Evolutionary conservation across 2,888 invertebrate species (phyloP).

Genomic region (Proisotoma minuta): DNA sequence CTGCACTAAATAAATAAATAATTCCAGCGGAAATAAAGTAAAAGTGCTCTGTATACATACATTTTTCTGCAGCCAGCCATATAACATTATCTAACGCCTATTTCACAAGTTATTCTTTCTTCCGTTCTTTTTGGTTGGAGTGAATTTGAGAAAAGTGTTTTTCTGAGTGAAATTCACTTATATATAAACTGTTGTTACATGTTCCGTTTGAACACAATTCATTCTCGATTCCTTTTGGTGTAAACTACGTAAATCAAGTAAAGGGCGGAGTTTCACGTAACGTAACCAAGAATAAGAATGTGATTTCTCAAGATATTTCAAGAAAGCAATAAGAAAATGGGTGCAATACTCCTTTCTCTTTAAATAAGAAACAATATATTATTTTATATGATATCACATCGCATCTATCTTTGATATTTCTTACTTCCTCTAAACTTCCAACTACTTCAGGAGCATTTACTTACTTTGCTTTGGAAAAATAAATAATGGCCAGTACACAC

Average conservation of each 20-base stretch:
- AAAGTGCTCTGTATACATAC: no score
- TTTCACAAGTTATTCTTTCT: no score
- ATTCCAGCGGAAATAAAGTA: no score
- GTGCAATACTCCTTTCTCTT: slow-evolving; percentile 13
- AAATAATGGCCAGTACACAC: not conserved
- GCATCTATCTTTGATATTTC: slow-evolving; percentile 1
- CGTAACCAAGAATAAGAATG: not conserved
- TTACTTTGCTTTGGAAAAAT: not conserved
- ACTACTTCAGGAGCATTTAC: not conserved
- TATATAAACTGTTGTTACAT: slow-evolving; percentile 1
- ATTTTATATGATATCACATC: slow-evolving; percentile 5
- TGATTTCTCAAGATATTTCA: slow-evolving; percentile 14
- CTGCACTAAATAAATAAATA: no score
- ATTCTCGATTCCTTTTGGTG: not conserved
- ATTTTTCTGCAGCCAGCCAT: no score
- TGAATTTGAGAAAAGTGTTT: no score
- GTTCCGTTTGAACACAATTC: not conserved
- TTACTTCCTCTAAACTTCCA: not conserved
- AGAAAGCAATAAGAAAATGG: slow-evolving; percentile 14
- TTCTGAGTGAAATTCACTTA: not conserved
- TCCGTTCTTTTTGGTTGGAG: no score
- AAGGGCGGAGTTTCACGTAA: slow-evolving; percentile 11
- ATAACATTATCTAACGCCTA: no score
- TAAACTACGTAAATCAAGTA: slow-evolving; percentile 12
- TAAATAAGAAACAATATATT: slow-evolving; percentile 4